A percentile compares a stretch with the other conserved stretches of the same genome.
Conservation (phyloP, 2,888 invertebrate genomes). For the Drosophila limbata region DNA sequence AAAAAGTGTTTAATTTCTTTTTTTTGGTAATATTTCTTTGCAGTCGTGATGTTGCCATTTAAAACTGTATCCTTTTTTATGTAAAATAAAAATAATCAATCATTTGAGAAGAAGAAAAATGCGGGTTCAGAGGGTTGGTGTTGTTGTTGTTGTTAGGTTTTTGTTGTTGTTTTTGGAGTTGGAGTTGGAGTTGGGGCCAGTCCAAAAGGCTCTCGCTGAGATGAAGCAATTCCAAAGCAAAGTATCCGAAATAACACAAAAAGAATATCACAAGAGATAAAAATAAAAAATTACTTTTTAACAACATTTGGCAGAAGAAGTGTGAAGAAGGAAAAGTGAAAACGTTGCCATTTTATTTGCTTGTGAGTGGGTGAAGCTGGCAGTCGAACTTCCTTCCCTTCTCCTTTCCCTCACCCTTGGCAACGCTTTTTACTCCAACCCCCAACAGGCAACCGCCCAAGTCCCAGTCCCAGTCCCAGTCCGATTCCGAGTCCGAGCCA, state of each 20-base stretch:
- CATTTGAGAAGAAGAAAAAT: slow-evolving; percentile 43
- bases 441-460: slow-evolving; percentile 6
- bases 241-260: slow-evolving; percentile 14
- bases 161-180: background rate
- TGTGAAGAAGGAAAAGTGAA: slow-evolving; percentile 54
- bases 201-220: background rate
- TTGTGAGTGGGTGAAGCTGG: slow-evolving; percentile 19
- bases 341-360: slow-evolving; percentile 54
- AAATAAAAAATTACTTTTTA: slow-evolving; percentile 31
- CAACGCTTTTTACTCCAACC: slow-evolving; percentile 7
- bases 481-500: slow-evolving; percentile 5
- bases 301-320: slow-evolving; percentile 31
- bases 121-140: slow-evolving; percentile 6
- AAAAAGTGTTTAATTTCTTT: background rate
- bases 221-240: slow-evolving; percentile 17
- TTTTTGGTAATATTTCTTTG: background rate
- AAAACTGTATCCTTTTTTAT: slow-evolving; percentile 10
- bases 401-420: background rate
- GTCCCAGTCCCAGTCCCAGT: background rate
- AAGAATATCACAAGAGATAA: slow-evolving; percentile 10
- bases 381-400: slow-evolving; percentile 17
- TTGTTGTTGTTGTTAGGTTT: slow-evolving; percentile 5
- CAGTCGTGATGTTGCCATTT: background rate
- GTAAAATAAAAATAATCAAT: slow-evolving; percentile 58
- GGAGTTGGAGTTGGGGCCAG: slow-evolving; percentile 1